Percentiles rank a stretch among this genome's conserved stretches.
Conservation (phyloP, 1,140 invertebrate genomes). For the Bombus terrestris region DNA sequence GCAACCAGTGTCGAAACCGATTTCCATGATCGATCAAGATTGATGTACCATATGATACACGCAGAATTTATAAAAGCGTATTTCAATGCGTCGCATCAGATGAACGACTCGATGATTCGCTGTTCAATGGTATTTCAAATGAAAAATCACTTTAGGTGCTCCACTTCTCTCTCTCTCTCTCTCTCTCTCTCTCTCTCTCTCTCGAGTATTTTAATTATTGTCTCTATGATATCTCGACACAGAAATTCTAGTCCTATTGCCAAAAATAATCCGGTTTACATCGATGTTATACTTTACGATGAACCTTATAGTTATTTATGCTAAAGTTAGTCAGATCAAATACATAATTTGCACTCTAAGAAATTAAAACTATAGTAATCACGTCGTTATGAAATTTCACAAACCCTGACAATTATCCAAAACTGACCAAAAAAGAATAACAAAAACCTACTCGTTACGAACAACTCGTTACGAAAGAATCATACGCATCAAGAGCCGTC, state of each 20-base stretch:
- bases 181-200: too few relatives aligned
- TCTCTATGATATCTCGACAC: too few relatives aligned
- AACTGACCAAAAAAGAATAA: too few relatives aligned
- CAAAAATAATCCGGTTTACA: neutral
- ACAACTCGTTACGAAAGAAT: too few relatives aligned
- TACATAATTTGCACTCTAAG: too few relatives aligned
- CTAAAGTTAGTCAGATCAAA: too few relatives aligned
- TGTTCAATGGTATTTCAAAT: neutral
- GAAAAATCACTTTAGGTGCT: neutral
- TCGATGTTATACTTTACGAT: neutral
- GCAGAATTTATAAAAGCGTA: constrained; percentile 17
- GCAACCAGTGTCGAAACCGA: constrained; percentile 31
- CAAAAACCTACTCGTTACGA: too few relatives aligned
- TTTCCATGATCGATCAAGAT: constrained; percentile 48
- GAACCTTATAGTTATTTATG: neutral
- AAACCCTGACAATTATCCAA: too few relatives aligned
- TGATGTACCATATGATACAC: constrained; percentile 18
- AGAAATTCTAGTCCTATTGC: neutral
- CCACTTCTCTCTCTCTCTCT: too few relatives aligned
- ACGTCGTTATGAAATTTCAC: too few relatives aligned
- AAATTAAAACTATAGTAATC: too few relatives aligned
- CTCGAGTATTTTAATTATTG: neutral
- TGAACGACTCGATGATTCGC: constrained; percentile 10
- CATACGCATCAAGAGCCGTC: too few relatives aligned
- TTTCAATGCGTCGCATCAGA: constrained; percentile 7